Base-by-base conservation (phyloP, 1,140 invertebrate species). In the Brachionus koreanus region DNA sequence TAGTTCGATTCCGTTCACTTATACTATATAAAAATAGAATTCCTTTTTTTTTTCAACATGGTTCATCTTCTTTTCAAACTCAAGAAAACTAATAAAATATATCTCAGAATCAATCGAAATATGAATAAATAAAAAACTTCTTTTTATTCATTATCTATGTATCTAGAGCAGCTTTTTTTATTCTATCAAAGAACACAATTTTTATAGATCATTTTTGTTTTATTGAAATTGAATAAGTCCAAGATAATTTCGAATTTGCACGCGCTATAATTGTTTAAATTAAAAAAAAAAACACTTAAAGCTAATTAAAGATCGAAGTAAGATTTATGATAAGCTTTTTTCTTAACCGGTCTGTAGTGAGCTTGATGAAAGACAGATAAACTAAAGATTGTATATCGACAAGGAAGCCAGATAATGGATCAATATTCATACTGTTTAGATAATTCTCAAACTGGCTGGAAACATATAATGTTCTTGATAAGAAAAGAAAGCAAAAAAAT, bases 111-210 rank as follows among this genome's bases (percentile, higher is more conserved):
- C 19, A 74, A 74, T 35, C 1, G 33, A 46, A 25, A 43, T 3
- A 25, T 46, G 33, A 43, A 46, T 43, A 74, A 74, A 46, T 46
- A 25, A 25, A 25, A 46, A 46, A 23, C 1, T 12, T 46, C n/a
- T 72, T 12, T 43, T 39, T 72, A 39, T 72, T 72, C 33, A 46
- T 74, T 74, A 74, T 74, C 69, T 74, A 74, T 74, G 69, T 74
- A 74, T 74, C 69, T 74, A 74, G 69, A 74, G 16, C 69, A 74
- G 69, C 13, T 35, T 74, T 39, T 72, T 39, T 74, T 74, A 29
- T 29, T 29, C 29, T 29, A 29, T 25, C 5, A 74, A 74, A 23
- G 5, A 74, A 74, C 2, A 74, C 23, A 1, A 12, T 25, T 74
- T 74, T 4, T 9, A 72, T 42, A 72, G 67, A 72, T 72, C 67